phyloP scores from a whole-genome alignment of 1,140 invertebrate species.

The Drosophila teissieri region DNA sequence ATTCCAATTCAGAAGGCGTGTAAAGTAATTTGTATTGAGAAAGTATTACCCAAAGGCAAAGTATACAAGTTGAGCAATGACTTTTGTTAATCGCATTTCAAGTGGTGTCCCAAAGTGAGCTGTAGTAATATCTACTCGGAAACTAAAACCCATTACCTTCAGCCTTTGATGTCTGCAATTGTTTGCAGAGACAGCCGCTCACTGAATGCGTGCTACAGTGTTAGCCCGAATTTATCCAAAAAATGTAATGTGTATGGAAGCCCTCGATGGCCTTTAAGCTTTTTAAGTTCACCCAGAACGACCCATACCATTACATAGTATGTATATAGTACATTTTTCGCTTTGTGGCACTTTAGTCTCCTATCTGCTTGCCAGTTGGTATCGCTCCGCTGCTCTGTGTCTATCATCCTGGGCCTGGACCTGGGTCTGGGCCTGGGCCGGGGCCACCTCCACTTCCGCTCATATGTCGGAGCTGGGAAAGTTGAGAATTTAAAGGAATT shows the following conservation, averaged over 20 bases:
- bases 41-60: no score
- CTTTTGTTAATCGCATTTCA: no score
- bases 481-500: slow-evolving; percentile 52
- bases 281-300: not conserved
- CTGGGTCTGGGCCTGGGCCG: no score
- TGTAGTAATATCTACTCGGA: no score
- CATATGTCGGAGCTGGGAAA: slow-evolving; percentile 35
- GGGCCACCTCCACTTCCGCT: slow-evolving; percentile 18
- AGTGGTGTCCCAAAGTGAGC: no score
- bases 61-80: no score
- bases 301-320: no score
- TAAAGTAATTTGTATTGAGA: not conserved
- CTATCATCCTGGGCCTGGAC: slow-evolving; percentile 17
- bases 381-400: slow-evolving; percentile 15
- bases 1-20: not conserved
- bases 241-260: not conserved
- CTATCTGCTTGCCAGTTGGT: slow-evolving; percentile 10
- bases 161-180: not conserved
- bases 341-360: slow-evolving; percentile 9
- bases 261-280: slow-evolving; percentile 1
- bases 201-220: not conserved
- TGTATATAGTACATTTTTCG: not conserved
- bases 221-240: not conserved
- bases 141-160: no score
- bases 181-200: not conserved